Percentiles rank a stretch among this genome's conserved stretches.
Evolutionary conservation across 2,797 vertebrate genomes (phyloP).

Genomic region (Pseudochirops cupreus): DNA sequence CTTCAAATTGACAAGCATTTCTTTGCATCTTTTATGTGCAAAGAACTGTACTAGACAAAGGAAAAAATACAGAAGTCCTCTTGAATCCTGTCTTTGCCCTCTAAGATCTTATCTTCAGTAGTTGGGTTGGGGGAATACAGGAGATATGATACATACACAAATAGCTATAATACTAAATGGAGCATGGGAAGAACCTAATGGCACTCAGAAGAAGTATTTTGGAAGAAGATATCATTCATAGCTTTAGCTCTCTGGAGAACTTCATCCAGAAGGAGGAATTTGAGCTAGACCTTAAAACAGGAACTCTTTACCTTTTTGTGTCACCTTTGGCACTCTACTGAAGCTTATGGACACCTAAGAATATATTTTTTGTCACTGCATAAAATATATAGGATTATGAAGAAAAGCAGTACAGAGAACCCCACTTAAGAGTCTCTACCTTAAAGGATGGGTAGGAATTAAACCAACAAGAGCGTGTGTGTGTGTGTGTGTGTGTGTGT

Average conservation of each 20-base stretch:
- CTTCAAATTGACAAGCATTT: background rate
- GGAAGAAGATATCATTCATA: background rate
- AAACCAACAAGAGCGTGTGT: background rate
- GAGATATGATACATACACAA: background rate
- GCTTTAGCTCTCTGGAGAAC: background rate
- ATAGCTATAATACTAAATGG: background rate
- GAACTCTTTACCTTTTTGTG: background rate
- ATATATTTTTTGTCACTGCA: background rate
- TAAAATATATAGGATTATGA: background rate
- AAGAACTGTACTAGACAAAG: background rate
- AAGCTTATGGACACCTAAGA: background rate
- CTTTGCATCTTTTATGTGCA: background rate
- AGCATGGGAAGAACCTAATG: background rate
- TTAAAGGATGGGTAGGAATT: background rate
- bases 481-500: too few species aligned
- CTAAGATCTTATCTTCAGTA: background rate
- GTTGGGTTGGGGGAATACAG: background rate
- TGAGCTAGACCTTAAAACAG: background rate
- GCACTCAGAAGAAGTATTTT: background rate
- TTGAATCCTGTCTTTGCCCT: background rate
- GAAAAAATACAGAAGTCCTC: background rate
- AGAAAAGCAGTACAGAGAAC: background rate
- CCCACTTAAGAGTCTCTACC: background rate
- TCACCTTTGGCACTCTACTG: background rate
- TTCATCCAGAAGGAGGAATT: background rate